phyloP scores from a whole-genome alignment of 1,140 invertebrate genomes.

The Liolophura sinensis region DNA sequence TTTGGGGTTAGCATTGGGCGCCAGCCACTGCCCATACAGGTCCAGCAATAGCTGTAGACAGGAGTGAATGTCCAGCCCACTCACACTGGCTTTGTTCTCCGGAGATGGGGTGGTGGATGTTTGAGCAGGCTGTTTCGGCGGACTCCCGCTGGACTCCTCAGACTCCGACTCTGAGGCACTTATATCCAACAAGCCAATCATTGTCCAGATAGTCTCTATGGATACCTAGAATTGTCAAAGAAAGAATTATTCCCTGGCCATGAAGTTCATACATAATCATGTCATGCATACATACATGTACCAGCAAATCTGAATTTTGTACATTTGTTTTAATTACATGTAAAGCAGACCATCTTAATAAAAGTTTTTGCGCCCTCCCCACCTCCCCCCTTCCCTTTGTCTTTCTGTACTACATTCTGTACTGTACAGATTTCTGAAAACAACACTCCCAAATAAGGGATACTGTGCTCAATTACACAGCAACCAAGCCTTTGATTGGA shows the following conservation, averaged over 20 bases:
- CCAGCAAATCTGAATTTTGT: too few relatives aligned
- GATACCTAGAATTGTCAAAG: slow-evolving; percentile 42
- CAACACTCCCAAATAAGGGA: too few relatives aligned
- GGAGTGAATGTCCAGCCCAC: slow-evolving; percentile 78
- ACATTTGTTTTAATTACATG: too few relatives aligned
- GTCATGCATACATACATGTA: too few relatives aligned
- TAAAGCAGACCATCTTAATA: too few relatives aligned
- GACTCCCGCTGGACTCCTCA: slow-evolving; percentile 46
- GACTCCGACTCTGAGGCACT: slow-evolving; percentile 42
- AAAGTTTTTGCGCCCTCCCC: too few relatives aligned
- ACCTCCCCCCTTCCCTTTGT: too few relatives aligned
- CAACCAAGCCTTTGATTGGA: too few relatives aligned
- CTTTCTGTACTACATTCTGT: too few relatives aligned
- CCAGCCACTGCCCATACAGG: slow-evolving; percentile 76
- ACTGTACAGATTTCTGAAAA: too few relatives aligned
- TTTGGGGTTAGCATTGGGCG: slow-evolving; percentile 58
- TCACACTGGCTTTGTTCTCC: slow-evolving; percentile 24
- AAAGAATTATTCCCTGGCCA: background rate
- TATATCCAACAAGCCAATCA: slow-evolving; percentile 46
- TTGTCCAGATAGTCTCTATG: slow-evolving; percentile 54
- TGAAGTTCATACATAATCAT: too few relatives aligned
- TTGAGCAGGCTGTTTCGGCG: slow-evolving; percentile 16
- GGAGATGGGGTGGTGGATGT: slow-evolving; percentile 14
- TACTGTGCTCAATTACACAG: too few relatives aligned
- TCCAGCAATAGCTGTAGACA: slow-evolving; percentile 85